Base-by-base conservation (phyloP, 2,113 vertebrate species). In the Microcebus ravelobensis region DNA sequence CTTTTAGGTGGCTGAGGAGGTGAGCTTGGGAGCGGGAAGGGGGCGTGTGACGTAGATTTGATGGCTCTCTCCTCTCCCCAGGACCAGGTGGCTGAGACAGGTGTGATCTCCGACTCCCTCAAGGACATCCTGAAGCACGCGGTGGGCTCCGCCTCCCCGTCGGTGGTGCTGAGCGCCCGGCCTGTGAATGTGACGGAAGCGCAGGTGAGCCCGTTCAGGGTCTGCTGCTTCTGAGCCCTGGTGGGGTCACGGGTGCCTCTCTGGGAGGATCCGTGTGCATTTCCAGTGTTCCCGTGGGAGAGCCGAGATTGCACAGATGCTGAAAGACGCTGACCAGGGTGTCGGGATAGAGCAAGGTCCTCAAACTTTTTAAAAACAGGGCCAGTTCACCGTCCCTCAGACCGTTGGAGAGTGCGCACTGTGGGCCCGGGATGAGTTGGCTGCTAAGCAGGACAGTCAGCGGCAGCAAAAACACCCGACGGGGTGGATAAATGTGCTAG, bases 81-180 rank as follows among this genome's bases (percentile, higher is more conserved):
- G 98, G 98, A 48, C 52, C 99, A 96, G 98, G 98, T 45, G 31
- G 96, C 4, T 36, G 97, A 97, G 95, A 95, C 96, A 25, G 45
- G 94, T 77, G 97, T 97, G 52, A 97, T 98, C 77, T 80, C 97
- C 31, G 97, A 98, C 45, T 97, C 94, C 0, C 96, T 99, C 61
- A 98, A 93, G 98, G 98, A 98, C 81, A 97, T 98, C 90, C 65
- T 99, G 96, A 98, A 96, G 96, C 98, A 97, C 97, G 98, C 99
- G 93, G 97, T 99, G 4, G 98, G 98, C 82, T 98, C 97, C 23
- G 98, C 98, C 14, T 98, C 97, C 45, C 99, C 99, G 0, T 99
- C 98, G 1, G 98, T 99, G 76, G 95, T 99, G 77, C 98, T 99
- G 98, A 99, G 98, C 98, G 98, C 98, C 74, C 98, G 98, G 97